Evolutionary conservation across 2,113 vertebrate genomes (phyloP).

Genomic region (Mystacornis crossleyi): DNA sequence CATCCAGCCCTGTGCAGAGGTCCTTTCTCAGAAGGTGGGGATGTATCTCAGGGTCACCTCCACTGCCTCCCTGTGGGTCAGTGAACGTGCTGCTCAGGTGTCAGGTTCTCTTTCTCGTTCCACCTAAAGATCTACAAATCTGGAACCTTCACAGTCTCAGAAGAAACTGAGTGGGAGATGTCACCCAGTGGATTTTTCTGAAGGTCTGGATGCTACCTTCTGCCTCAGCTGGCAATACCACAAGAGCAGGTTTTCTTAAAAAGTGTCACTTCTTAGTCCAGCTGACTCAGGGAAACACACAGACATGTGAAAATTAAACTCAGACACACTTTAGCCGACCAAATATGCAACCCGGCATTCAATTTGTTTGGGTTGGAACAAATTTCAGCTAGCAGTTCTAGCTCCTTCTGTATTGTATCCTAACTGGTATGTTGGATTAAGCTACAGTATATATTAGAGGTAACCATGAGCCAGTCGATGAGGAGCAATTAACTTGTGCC

Average conservation of each 20-base stretch:
- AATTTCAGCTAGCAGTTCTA: not conserved
- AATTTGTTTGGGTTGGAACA: slow-evolving; percentile 23
- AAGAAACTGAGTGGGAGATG: not conserved
- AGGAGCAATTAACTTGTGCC: not conserved
- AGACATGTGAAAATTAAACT: slow-evolving; percentile 12
- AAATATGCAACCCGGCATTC: not conserved
- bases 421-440: not conserved
- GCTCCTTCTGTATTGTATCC: not conserved
- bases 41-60: accelerated
- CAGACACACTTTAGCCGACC: not conserved
- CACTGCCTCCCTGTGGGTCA: not conserved
- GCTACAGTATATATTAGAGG: not conserved
- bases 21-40: not conserved
- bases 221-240: not conserved
- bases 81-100: not conserved
- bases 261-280: not conserved
- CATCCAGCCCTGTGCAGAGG: not conserved
- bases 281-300: slow-evolving; percentile 4
- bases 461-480: not conserved
- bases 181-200: not conserved
- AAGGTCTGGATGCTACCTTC: not conserved
- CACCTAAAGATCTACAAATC: not conserved
- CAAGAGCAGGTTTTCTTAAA: not conserved
- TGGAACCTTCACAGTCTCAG: not conserved
- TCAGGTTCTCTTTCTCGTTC: not conserved